Base-by-base conservation (phyloP, 2,888 invertebrate genomes). In the Nezara viridula region DNA sequence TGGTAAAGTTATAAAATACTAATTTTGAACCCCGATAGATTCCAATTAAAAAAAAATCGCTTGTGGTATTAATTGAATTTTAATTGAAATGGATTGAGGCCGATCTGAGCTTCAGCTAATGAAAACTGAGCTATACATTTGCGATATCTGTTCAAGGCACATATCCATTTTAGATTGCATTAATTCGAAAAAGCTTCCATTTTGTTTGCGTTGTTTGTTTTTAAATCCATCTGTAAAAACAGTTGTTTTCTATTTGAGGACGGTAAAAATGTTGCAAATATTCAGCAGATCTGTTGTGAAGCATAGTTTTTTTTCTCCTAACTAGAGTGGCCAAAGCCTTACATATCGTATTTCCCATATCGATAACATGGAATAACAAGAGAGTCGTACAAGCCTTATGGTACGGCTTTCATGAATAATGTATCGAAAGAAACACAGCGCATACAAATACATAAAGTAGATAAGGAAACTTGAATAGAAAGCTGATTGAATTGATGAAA, bases 401-500 rank as follows among this genome's bases (percentile, higher is more conserved):
- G 60, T 21, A 19, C 19, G 32, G 37, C 27, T 6, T 73, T 37
- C 66, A 73, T 73, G 66, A 37, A 73, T 73, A 73, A 32, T 73
- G 2, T 37, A 73, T 73, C 66, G 21, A 37, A 73, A 1, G 60
- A 73, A 73, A 21, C 19, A 37, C 19, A 32, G 0, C 32, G 37
- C 66, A 73, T 73, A 73, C 66, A 73, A 73, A 73, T 73, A 73
- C 37, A 37, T 37, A 73, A 37, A 32, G 66, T 21, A 21, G 66
- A 37, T 73, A 19, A 73, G 66, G 37, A 73, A 73, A 73, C 66
- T 21, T 37, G 66, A 73, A 73, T 73, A 37, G 16, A 73, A 32
- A 37, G 66, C 66, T 73, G 66, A 73, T 73, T 73, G 66, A 73
- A 73, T 73, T 73, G 66, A 73, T 73, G 66, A 73, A 37, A 73